phyloP scores from a whole-genome alignment of 2,888 invertebrate genomes.

The Subacronicta megacephala region DNA sequence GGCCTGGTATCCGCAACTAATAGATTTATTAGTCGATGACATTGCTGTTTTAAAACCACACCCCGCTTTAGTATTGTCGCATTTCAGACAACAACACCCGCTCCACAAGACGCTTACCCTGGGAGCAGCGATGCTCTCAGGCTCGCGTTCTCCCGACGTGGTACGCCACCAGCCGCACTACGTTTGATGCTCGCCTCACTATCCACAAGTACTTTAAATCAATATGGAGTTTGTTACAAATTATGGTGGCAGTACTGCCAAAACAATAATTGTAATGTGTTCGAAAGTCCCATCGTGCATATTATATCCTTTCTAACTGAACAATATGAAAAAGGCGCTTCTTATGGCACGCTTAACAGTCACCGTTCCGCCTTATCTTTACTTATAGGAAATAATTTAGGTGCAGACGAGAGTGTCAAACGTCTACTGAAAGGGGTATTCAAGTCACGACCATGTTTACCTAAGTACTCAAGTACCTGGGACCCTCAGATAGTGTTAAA shows the following conservation, averaged over 20 bases:
- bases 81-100: no score
- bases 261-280: background rate
- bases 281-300: background rate
- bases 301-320: slow-evolving; percentile 7
- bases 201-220: no score
- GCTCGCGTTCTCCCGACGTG: slow-evolving; percentile 1
- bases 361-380: slow-evolving; percentile 16
- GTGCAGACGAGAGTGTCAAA: slow-evolving; percentile 7
- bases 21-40: background rate
- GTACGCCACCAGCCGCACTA: background rate
- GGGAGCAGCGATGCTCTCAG: slow-evolving; percentile 13
- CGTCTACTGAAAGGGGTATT: slow-evolving; percentile 8
- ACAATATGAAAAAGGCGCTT: slow-evolving; percentile 5
- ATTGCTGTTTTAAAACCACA: background rate
- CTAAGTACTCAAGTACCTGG: slow-evolving; percentile 27
- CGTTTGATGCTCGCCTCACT: no score
- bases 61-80: slow-evolving; percentile 2
- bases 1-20: slow-evolving; percentile 5
- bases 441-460: slow-evolving; percentile 11
- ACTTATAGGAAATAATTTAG: slow-evolving; percentile 5
- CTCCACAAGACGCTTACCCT: slow-evolving; percentile 11
- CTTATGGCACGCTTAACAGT: slow-evolving; percentile 15
- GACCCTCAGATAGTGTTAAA: slow-evolving; percentile 22
- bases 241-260: slow-evolving; percentile 7
- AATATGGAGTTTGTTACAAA: no score